Conservation (phyloP, 1,140 invertebrate genomes). For the Drosophila virilis region DNA sequence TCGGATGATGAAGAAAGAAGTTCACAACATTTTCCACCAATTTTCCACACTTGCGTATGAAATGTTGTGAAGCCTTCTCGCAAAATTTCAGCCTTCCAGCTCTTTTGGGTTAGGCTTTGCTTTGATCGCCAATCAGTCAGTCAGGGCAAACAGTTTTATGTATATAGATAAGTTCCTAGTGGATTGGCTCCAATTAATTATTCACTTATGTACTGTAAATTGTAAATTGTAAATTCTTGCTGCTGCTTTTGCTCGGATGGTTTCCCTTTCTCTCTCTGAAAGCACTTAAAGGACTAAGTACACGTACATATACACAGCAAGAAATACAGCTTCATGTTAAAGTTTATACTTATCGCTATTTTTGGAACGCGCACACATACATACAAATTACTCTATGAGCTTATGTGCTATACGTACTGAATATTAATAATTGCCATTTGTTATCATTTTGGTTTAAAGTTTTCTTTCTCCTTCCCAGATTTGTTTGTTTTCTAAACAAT, state of each 20-base stretch:
- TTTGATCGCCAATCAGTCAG: no score
- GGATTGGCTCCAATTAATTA: conserved; percentile 18
- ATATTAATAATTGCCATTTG: conserved; percentile 81
- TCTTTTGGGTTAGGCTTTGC: no score
- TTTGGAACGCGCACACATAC: conserved; percentile 39
- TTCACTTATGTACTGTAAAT: not conserved
- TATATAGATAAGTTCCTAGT: not conserved
- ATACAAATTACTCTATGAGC: conserved; percentile 52
- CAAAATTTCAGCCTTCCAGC: no score
- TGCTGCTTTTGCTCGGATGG: conserved; percentile 12
- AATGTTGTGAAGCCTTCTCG: no score
- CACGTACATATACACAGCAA: conserved; percentile 29
- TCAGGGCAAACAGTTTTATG: no score
- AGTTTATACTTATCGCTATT: conserved; percentile 40
- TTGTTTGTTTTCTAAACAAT: conserved; percentile 77
- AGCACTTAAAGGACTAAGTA: conserved; percentile 38
- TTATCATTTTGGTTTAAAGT: conserved; percentile 36
- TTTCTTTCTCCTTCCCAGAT: conserved; percentile 21
- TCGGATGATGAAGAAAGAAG: no score
- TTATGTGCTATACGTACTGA: conserved; percentile 65
- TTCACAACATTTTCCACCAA: no score
- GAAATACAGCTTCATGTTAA: conserved; percentile 32
- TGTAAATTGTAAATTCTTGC: conserved; percentile 23
- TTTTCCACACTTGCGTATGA: no score
- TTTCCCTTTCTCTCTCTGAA: conserved; percentile 7